phyloP scores from a whole-genome alignment of 2,888 invertebrate species.

The Leucozona laternaria region DNA sequence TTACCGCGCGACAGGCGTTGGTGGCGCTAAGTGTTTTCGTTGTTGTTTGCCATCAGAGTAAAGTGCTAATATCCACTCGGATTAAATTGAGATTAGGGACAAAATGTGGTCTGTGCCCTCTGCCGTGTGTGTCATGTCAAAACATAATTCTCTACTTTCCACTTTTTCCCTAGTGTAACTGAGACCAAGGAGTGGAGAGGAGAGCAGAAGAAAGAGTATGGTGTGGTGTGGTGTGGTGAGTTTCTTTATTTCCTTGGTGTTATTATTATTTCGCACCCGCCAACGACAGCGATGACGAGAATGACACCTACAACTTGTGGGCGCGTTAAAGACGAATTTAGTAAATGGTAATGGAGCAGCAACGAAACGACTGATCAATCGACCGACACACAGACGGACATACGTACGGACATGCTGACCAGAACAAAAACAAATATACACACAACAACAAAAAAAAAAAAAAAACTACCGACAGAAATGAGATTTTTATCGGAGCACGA shows the following conservation, averaged over 20 bases:
- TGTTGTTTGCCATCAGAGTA: constrained; percentile 59
- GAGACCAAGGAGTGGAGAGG: background rate
- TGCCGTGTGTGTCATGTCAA: constrained; percentile 69
- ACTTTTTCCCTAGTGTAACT: constrained; percentile 20
- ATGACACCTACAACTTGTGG: constrained; percentile 64
- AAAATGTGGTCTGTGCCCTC: constrained; percentile 60
- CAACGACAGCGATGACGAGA: constrained; percentile 3
- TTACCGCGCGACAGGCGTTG: constrained; percentile 12
- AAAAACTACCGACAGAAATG: constrained; percentile 25
- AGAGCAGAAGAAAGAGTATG: background rate
- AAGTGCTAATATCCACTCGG: constrained; percentile 75
- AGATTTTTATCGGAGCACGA: constrained; percentile 70
- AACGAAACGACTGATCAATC: background rate
- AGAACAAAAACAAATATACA: constrained; percentile 35
- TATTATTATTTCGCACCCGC: constrained; percentile 47
- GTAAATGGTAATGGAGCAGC: constrained; percentile 30
- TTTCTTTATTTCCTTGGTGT: constrained; percentile 38
- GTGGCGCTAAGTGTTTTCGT: constrained; percentile 64
- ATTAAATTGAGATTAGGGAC: constrained; percentile 72
- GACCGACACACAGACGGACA: background rate
- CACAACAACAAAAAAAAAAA: background rate
- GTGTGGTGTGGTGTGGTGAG: constrained; percentile 16
- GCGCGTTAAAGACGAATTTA: constrained; percentile 59
- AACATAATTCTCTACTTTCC: constrained; percentile 72
- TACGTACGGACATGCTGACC: constrained; percentile 34